phyloP scores from a whole-genome alignment of 2,888 invertebrate species.

The Eristalinus aeneus region DNA sequence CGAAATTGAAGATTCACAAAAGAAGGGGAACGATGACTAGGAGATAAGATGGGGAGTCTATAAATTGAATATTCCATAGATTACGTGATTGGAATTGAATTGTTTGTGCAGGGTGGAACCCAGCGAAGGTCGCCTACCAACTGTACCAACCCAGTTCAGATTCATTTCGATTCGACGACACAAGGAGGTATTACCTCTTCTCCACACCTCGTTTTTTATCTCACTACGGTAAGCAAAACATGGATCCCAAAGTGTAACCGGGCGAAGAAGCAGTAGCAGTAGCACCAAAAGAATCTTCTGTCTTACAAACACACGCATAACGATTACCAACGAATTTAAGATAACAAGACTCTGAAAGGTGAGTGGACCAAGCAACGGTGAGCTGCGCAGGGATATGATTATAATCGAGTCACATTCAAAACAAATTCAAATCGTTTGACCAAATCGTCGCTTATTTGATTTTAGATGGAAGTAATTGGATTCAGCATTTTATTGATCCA shows the following conservation, averaged over 20 bases:
- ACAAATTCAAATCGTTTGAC: conserved; percentile 19
- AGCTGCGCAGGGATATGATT: not conserved
- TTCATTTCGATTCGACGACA: not conserved
- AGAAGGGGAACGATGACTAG: no score
- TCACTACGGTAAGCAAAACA: no score
- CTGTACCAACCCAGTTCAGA: not conserved
- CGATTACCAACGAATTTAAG: not conserved
- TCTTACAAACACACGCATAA: no score
- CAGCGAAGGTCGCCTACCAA: not conserved
- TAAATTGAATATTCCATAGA: not conserved
- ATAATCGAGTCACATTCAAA: conserved; percentile 23
- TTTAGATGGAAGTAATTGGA: conserved; percentile 4
- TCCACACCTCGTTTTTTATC: no score
- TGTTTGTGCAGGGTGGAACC: not conserved
- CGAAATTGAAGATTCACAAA: no score
- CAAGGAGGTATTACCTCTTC: not conserved
- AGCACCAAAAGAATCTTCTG: no score
- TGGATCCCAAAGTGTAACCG: not conserved
- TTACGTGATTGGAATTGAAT: conserved; percentile 25
- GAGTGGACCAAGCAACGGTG: not conserved
- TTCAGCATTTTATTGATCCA: not conserved
- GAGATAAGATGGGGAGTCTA: no score
- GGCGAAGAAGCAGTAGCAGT: not conserved
- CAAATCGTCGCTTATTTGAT: conserved; percentile 18
- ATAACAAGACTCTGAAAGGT: not conserved